Evolutionary conservation across 2,113 vertebrate species (phyloP), one percentile per base, ranked within the genome.

Genomic region (Charina bottae): DNA sequence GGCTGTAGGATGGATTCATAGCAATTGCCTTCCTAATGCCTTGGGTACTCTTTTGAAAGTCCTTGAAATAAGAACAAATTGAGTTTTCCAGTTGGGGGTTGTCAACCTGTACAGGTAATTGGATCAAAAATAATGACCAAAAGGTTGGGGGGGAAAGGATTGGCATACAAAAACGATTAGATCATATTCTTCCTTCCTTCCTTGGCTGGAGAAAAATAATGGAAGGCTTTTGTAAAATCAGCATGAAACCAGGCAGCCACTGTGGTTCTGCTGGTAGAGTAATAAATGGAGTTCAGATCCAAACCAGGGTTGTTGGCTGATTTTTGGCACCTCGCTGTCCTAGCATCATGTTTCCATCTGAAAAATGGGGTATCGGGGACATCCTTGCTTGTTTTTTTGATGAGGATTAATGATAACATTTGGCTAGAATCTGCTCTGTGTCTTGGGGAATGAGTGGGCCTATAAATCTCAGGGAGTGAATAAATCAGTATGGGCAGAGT

Each of bases 401-500:
- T 59, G 55, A 88, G 17, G 55, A 92, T 83, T 88, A 92, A 88
- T 92, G 54, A 87, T 46, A 78, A 21, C 54, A 53, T 53, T 92
- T 92, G 85, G 28, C 86, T 49, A 28, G 85, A 49, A 53, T 88
- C 62, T 88, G 26, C 23, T 83, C 24, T 13, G 37, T n/a, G 64
- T 68, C 68, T 88, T 53, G 10, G 55, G 64, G 86, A 59, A 11
- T 13, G 19, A 33, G 17, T 13, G 24, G 54, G 64, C 17, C 11
- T 8, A 83, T 92, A 89, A 89, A 92, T 84, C 87, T 53, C 42
- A 19, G 19, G 1, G 12, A 56, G 68, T 26, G 53, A 83, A 92
- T 89, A 83, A 92, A 91, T 72, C 90, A 60, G 89, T 87, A 55
- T 1, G 49, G 15, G 85, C 54, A 59, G 88, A 84, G 93, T 60